Conservation (phyloP, 1,140 invertebrate genomes). For the Solen grandis region DNA sequence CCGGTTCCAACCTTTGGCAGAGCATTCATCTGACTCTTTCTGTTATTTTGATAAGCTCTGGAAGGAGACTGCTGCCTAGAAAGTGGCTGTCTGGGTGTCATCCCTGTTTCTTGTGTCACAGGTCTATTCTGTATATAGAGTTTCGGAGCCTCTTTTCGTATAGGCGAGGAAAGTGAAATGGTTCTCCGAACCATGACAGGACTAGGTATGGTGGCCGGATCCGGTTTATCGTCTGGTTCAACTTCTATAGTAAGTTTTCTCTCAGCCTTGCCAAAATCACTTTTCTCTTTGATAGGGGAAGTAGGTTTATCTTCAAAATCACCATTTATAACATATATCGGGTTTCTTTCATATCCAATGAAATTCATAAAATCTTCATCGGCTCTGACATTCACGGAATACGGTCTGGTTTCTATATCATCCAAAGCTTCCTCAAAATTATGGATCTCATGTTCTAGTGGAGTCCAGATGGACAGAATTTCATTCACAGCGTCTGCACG, state of each 20-base stretch:
- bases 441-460: constrained; percentile 39
- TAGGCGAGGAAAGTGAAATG: constrained; percentile 35
- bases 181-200: constrained; percentile 44
- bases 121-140: constrained; percentile 34
- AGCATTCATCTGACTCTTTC: constrained; percentile 14
- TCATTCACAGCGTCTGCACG: constrained; percentile 33
- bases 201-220: constrained; percentile 45
- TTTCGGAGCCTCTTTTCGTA: constrained; percentile 7
- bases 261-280: not conserved
- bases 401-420: constrained; percentile 39
- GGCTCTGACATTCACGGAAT: constrained; percentile 23
- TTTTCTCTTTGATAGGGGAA: constrained; percentile 41
- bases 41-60: constrained; percentile 9
- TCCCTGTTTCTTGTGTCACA: constrained; percentile 2
- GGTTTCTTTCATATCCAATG: constrained; percentile 42
- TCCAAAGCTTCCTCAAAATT: constrained; percentile 51
- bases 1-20: constrained; percentile 49
- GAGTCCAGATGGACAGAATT: constrained; percentile 47
- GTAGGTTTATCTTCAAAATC: not conserved
- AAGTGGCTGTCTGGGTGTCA: constrained; percentile 2
- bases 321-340: constrained; percentile 27
- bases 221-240: constrained; percentile 19
- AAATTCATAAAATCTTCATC: constrained; percentile 51
- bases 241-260: not conserved
- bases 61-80: constrained; percentile 13